Conservation (phyloP, 1,140 invertebrate species). For the Lepidurus couesii region DNA sequence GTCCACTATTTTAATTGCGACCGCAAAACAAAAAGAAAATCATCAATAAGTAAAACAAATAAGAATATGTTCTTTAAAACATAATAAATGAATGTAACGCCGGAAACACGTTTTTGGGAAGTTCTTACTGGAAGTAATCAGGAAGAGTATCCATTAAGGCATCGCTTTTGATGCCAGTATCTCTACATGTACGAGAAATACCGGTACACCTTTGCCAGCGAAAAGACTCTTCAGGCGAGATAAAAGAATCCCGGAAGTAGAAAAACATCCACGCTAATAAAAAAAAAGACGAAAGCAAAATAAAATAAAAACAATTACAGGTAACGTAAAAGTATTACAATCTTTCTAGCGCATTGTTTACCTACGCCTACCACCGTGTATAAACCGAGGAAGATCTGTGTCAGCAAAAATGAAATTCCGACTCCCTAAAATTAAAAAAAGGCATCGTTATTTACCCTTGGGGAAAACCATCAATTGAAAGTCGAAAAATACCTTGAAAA, state of each 20-base stretch:
- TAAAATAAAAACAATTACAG: neutral
- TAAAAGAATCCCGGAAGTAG: conserved; percentile 81
- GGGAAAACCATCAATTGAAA: neutral
- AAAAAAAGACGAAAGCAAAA: neutral
- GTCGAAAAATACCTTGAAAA: conserved; percentile 61
- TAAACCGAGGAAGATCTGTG: conserved; percentile 72
- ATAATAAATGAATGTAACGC: no score
- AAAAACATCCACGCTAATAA: conserved; percentile 73
- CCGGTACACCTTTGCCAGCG: no score
- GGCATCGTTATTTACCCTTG: neutral
- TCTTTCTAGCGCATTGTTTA: neutral
- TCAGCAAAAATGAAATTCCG: conserved; percentile 70
- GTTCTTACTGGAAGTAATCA: conserved; percentile 54
- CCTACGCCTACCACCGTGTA: conserved; percentile 74
- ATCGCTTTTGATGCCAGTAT: neutral
- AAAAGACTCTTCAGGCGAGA: conserved; percentile 73
- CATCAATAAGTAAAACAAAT: neutral
- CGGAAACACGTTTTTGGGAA: no score
- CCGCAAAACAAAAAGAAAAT: conserved; percentile 28
- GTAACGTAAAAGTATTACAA: neutral
- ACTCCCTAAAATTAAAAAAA: conserved; percentile 54
- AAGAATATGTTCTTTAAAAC: neutral
- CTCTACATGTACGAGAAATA: no score
- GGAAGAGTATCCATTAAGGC: conserved; percentile 58
- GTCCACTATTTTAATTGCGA: conserved; percentile 51